Percentiles rank a stretch among this genome's conserved stretches.
phyloP scores from a whole-genome alignment of 2,113 vertebrate genomes.

The Herpetotheres cachinnans region DNA sequence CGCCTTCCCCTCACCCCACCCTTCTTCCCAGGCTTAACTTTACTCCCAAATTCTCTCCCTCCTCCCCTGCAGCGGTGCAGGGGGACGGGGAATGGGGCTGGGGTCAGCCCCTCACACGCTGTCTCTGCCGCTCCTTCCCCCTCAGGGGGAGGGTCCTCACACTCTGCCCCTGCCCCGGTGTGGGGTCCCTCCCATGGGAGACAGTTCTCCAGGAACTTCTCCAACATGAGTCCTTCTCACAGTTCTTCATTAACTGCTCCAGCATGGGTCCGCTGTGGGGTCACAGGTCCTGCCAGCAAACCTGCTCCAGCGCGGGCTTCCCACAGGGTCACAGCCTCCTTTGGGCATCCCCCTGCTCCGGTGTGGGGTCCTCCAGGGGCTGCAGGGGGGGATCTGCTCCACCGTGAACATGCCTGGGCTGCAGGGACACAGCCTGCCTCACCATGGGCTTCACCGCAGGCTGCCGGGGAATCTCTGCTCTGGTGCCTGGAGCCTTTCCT shows the following conservation, averaged over 20 bases:
- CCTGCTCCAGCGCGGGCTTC: background rate
- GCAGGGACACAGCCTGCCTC: background rate
- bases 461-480: background rate
- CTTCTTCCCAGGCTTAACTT: background rate
- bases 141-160: too few species aligned
- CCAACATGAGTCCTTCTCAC: too few species aligned
- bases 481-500: background rate
- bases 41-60: too few species aligned
- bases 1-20: too few species aligned
- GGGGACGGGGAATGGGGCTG: background rate
- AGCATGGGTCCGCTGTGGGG: background rate
- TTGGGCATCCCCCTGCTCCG: background rate
- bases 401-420: accelerated
- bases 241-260: background rate
- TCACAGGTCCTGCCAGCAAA: background rate
- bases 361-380: background rate
- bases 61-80: too few species aligned
- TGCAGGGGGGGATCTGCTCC: background rate
- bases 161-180: background rate
- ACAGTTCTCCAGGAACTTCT: too few species aligned
- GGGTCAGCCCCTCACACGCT: background rate
- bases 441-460: background rate
- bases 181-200: background rate
- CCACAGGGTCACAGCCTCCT: background rate
- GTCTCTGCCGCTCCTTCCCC: background rate